Evolutionary conservation across 2,888 invertebrate species (phyloP), one percentile per base, ranked within the genome.

Genomic region (Dinocampus coccinellae): DNA sequence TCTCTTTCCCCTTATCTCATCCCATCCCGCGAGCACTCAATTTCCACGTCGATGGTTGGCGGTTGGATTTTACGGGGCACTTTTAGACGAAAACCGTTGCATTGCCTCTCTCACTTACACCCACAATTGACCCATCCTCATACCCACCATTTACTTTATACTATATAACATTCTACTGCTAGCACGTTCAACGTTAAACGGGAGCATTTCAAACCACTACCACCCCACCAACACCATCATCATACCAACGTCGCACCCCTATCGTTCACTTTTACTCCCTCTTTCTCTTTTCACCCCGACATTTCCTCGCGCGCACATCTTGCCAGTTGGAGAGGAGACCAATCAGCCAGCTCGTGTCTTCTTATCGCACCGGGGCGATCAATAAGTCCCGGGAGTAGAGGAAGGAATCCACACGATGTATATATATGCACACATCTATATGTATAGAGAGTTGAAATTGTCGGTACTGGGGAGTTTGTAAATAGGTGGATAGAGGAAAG

Each of bases 341-440:
- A 84, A 83, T 84, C 83, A 83, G 80, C 82, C 82, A 75, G 82
- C 81, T 80, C 81, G 84, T 82, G 82, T 83, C 84, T 85, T 85
- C 84, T 85, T 85, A 85, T 85, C 85, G 83, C 76, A 71, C 73
- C 75, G 74, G 75, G 65, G 69, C 85, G 84, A 85, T 85, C 85
- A 85, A 85, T 85, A 85, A 85, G 85, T 84, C 82, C 80, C 83
- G 84, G 83, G 84, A 82, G 83, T 77, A 83, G 47, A 58, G 82
- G 80, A 83, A 84, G 84, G 82, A 84, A 83, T 84, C 80, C 82
- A 80, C 81, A 81, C 73, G 75, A 75, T 39, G 73, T 11, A 62
- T 20, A 42, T n/a, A 60, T 20, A 34, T 20, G 34, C 29, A 33
- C n/a, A n/a, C n/a, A n/a, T n/a, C n/a, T 52, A 16, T 26, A 52